Conservation (phyloP, 2,113 vertebrate species). For the Emydocephalus ijimae region DNA sequence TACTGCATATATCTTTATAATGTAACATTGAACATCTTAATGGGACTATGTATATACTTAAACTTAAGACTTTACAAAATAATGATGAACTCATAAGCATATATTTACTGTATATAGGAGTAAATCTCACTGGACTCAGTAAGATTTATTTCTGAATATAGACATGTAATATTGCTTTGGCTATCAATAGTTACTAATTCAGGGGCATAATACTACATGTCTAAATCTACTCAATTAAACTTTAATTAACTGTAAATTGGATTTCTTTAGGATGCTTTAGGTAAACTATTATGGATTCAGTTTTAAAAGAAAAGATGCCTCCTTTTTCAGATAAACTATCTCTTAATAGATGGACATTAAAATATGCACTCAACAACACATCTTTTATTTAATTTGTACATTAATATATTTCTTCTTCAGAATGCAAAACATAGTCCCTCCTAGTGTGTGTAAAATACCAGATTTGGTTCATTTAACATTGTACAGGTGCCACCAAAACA, state of each 20-base stretch:
- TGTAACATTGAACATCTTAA: not conserved
- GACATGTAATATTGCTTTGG: not conserved
- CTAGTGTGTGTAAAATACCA: slow-evolving; percentile 1
- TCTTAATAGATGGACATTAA: not conserved
- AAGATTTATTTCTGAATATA: not conserved
- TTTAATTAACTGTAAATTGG: not conserved
- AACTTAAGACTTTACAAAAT: not conserved
- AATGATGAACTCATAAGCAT: not conserved
- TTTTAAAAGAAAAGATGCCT: not conserved
- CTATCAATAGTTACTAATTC: not conserved
- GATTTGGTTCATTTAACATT: slow-evolving; percentile 5
- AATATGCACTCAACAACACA: not conserved
- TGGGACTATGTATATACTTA: not conserved
- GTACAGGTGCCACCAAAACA: slow-evolving; percentile 35
- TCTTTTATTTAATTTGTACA: not conserved
- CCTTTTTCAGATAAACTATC: not conserved
- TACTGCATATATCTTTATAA: slow-evolving; percentile 5
- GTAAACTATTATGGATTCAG: not conserved
- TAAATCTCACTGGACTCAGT: not conserved
- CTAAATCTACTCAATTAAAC: not conserved
- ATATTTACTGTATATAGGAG: not conserved
- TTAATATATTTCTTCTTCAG: not conserved
- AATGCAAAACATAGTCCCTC: slow-evolving; percentile 17
- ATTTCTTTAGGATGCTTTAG: not conserved
- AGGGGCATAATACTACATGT: not conserved